These are phyloP conservation scores for Amazona vittata DNA, from an alignment of 2,113 vertebrate genomes.

Conservation along the genomic window DNA sequence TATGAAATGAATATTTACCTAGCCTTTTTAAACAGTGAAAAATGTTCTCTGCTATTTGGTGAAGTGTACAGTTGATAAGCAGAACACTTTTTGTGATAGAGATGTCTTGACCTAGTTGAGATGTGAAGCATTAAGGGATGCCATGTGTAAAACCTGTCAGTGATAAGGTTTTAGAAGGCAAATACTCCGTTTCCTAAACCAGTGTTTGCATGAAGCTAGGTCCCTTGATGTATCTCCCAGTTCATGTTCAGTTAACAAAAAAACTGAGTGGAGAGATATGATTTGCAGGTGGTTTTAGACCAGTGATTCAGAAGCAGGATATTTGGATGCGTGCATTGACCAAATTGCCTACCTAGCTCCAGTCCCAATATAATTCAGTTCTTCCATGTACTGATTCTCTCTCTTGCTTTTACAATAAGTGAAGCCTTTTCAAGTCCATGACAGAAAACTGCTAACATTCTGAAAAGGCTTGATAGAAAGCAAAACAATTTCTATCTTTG, in stretches of 20 bases:
- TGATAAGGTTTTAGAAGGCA: background rate
- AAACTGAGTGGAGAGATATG: background rate
- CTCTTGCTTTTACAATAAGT: background rate
- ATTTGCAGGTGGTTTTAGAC: background rate
- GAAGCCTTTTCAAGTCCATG: background rate
- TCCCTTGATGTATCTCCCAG: background rate
- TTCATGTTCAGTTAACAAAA: background rate
- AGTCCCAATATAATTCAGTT: background rate
- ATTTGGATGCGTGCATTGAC: background rate
- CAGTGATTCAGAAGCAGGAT: background rate
- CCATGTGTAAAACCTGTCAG: background rate
- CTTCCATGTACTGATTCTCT: background rate
- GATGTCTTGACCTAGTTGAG: background rate
- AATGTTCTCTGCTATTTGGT: background rate
- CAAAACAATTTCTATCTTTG: background rate
- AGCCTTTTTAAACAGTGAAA: background rate
- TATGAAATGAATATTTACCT: background rate
- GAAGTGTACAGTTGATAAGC: background rate
- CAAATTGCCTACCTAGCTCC: background rate
- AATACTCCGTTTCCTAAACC: background rate
- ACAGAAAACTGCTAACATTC: background rate
- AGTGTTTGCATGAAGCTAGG: background rate
- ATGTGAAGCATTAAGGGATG: background rate
- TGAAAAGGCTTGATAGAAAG: background rate
- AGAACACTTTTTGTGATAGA: background rate